Base-by-base conservation (phyloP, 1,140 invertebrate genomes). In the Bombus haemorrhoidalis region DNA sequence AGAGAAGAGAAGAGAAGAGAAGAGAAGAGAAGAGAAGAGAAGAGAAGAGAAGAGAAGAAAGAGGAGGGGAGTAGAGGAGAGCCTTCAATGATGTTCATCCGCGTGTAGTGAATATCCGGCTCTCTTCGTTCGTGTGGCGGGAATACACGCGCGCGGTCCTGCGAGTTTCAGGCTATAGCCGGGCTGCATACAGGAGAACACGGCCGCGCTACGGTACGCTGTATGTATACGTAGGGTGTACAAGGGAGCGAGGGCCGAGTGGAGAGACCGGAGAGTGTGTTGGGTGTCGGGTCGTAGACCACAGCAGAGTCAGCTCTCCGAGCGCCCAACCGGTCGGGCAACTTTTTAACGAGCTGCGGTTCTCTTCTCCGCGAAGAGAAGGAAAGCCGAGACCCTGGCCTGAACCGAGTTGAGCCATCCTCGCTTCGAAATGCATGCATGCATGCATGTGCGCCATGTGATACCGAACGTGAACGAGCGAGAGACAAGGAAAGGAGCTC, bases 321-420 rank as follows among this genome's bases (percentile, higher is more conserved):
- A 94, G 90, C 94, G 92, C 91, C 92, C 92, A 95, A 95, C 95
- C 94, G 95, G 95, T 95, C 94, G 93, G 87, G 92, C 95, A 95
- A 95, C 94, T 95, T 95, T 95, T 95, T 95, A 95, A 95, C 95
- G 94, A 95, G 95, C 93, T 92, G 92, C 89, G 92, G 91, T 93
- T 93, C 91, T 93, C 87, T 92, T 90, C 89, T 89, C 81, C 83
- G 85, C 89, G 87, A 87, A 84, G 81, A 85, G 79, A 88, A 92
- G 91, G 89, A 92, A 92, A 92, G 86, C 87, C 87, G 88, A 86
- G 89, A 90, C 86, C 86, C 88, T 88, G 91, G 92, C 86, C 88
- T 92, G 90, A 90, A 90, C 91, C 89, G 91, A 93, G 92, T 92
- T 91, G 92, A 93, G 92, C 92, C 91, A 93, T 93, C 92, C 92